Conservation (phyloP, 1,140 invertebrate genomes). For the Lanistes nyassanus region DNA sequence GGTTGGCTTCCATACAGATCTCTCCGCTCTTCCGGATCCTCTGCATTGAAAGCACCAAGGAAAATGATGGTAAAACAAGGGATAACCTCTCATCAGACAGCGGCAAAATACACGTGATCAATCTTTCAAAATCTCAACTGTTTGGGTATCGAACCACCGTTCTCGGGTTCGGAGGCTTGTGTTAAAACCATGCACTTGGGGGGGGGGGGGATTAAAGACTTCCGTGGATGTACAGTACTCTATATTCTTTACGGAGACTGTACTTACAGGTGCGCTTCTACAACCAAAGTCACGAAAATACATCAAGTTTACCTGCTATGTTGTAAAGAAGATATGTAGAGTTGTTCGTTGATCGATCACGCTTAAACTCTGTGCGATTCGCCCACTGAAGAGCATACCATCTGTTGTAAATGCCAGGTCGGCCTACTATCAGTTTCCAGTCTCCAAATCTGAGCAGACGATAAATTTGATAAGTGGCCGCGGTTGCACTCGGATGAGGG, state of each 20-base stretch:
- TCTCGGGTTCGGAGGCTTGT: not conserved
- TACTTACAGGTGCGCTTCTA: not conserved
- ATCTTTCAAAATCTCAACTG: not conserved
- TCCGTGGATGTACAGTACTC: not conserved
- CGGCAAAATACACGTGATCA: too few relatives aligned
- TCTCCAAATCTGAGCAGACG: conserved; percentile 18
- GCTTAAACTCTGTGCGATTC: conserved; percentile 14
- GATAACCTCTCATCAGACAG: too few relatives aligned
- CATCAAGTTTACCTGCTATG: conserved; percentile 17
- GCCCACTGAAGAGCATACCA: conserved; percentile 31
- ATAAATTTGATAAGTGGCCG: too few relatives aligned
- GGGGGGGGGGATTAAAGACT: not conserved
- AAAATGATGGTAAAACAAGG: not conserved
- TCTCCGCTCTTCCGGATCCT: conserved; percentile 19
- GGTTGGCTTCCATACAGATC: conserved; percentile 16
- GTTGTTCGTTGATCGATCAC: conserved; percentile 8
- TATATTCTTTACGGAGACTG: not conserved
- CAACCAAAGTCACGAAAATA: too few relatives aligned
- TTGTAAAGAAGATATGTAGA: conserved; percentile 21
- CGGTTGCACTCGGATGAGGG: too few relatives aligned
- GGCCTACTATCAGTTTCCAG: conserved; percentile 45
- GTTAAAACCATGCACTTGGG: not conserved
- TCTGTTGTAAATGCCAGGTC: conserved; percentile 40
- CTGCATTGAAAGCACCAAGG: not conserved
- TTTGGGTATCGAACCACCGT: not conserved